A percentile compares a stretch with the other conserved stretches of the same genome.
These are phyloP conservation scores for Thripadectes ignobilis DNA, from an alignment of 2,797 vertebrate species.

Conservation along the genomic window DNA sequence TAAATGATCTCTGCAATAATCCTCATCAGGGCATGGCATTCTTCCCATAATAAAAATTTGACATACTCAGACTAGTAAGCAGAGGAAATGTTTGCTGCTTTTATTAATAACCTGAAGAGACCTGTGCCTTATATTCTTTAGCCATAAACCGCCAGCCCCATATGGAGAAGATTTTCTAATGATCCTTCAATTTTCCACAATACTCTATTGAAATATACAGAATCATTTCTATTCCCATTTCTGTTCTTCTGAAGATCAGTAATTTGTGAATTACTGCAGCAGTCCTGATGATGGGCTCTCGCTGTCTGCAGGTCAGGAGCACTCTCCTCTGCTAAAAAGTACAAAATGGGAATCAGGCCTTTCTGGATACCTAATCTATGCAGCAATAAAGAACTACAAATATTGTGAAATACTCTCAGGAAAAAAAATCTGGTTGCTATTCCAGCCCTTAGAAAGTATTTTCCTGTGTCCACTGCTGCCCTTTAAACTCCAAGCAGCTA, in stretches of 20 bases:
- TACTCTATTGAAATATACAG: constrained; percentile 17
- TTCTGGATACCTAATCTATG: background rate
- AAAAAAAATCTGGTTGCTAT: background rate
- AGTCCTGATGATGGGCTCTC: background rate
- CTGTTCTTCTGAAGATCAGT: background rate
- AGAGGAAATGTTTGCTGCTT: background rate
- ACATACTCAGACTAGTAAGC: background rate
- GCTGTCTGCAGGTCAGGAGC: background rate
- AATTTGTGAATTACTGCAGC: background rate
- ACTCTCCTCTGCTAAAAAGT: background rate
- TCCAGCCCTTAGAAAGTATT: constrained; percentile 8
- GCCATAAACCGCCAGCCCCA: background rate
- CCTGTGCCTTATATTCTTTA: constrained; percentile 26
- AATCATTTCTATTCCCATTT: background rate
- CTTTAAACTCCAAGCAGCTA: constrained; percentile 28
- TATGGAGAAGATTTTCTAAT: background rate
- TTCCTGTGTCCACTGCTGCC: constrained; percentile 22
- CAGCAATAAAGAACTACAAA: constrained; percentile 21
- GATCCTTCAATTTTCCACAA: background rate
- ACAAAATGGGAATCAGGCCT: background rate
- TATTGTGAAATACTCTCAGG: constrained; percentile 50
- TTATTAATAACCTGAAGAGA: constrained; percentile 1
- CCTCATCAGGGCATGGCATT: background rate
- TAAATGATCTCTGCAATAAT: background rate
- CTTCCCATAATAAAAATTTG: background rate